phyloP scores from a whole-genome alignment of 2,888 invertebrate genomes.

The Electrophaes corylata region DNA sequence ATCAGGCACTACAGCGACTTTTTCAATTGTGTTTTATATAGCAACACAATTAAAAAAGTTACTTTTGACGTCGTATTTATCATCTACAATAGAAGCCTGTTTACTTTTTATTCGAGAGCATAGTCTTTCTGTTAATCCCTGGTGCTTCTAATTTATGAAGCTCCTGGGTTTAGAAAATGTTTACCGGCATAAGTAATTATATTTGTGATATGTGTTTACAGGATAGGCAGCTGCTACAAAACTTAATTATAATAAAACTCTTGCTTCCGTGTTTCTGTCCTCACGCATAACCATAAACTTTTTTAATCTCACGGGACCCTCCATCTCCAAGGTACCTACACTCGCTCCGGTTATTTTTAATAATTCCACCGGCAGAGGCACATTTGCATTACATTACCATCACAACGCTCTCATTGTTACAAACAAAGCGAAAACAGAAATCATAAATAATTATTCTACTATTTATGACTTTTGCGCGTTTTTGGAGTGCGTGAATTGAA shows the following conservation, averaged over 20 bases:
- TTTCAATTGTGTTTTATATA: too few relatives aligned
- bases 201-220: neutral
- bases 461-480: slow-evolving; percentile 34
- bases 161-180: too few relatives aligned
- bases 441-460: slow-evolving; percentile 41
- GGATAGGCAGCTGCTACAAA: neutral
- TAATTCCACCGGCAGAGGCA: slow-evolving; percentile 43
- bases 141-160: too few relatives aligned
- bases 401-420: slow-evolving; percentile 50
- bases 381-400: slow-evolving; percentile 65
- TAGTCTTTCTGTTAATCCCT: too few relatives aligned
- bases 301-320: slow-evolving; percentile 32
- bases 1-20: too few relatives aligned
- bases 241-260: neutral
- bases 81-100: too few relatives aligned
- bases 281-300: slow-evolving; percentile 14
- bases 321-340: slow-evolving; percentile 20
- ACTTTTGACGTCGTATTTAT: too few relatives aligned
- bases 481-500: slow-evolving; percentile 24
- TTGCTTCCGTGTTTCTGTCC: slow-evolving; percentile 6
- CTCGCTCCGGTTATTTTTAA: slow-evolving; percentile 45
- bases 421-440: slow-evolving; percentile 42
- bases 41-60: too few relatives aligned
- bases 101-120: too few relatives aligned
- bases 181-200: too few relatives aligned